These are phyloP conservation scores for Lineus longissimus DNA, from an alignment of 1,140 invertebrate genomes.

Conservation along the genomic window DNA sequence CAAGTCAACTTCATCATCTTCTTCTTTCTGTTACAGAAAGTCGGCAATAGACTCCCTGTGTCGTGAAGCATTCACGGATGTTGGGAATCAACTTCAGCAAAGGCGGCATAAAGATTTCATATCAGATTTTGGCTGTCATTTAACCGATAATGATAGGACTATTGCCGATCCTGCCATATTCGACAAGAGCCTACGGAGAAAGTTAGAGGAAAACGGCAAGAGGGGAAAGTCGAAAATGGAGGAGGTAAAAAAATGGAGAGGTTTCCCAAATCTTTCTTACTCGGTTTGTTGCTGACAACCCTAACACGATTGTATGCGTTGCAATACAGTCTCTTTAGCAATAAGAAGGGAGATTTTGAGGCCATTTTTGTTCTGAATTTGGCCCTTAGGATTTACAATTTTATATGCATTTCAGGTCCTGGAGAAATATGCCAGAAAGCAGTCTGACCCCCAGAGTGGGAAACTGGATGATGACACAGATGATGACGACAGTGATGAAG, in stretches of 20 bases:
- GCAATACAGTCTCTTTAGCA: background rate
- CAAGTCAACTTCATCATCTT: background rate
- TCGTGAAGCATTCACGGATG: constrained; percentile 45
- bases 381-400: background rate
- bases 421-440: constrained; percentile 23
- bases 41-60: background rate
- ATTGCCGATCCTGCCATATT: constrained; percentile 38
- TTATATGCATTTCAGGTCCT: constrained; percentile 20
- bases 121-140: constrained; percentile 34
- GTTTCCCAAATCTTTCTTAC: too few relatives aligned
- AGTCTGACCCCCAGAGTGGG: constrained; percentile 15
- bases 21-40: background rate
- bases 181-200: constrained; percentile 34
- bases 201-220: constrained; percentile 38
- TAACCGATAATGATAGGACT: constrained; percentile 31
- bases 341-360: background rate
- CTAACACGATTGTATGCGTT: background rate
- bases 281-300: background rate
- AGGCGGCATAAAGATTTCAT: constrained; percentile 43
- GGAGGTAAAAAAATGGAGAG: constrained; percentile 39
- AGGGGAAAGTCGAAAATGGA: constrained; percentile 33
- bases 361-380: background rate
- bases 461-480: constrained; percentile 6
- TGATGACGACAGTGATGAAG: constrained; percentile 12
- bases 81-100: constrained; percentile 46